These are phyloP conservation scores for Diplolepis rosae DNA, from an alignment of 2,888 invertebrate species.

Conservation along the genomic window DNA sequence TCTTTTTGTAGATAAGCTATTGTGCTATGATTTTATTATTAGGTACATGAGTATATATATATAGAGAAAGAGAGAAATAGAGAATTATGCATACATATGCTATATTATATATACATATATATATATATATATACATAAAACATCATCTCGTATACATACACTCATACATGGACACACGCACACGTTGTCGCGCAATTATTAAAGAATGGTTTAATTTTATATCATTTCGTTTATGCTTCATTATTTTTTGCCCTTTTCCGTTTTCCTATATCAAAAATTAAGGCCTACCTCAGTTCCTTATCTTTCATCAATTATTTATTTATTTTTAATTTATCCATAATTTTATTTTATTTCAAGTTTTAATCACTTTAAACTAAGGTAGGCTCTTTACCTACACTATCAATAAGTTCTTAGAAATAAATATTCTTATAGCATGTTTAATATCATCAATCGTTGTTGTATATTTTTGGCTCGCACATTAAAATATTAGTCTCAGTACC, in stretches of 20 bases:
- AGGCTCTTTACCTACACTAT: background rate
- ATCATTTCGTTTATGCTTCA: constrained; percentile 60
- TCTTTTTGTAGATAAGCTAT: constrained; percentile 60
- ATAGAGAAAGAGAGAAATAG: too few species aligned
- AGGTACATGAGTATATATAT: constrained; percentile 41
- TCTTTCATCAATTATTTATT: too few species aligned
- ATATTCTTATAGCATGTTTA: background rate
- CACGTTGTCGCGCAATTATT: constrained; percentile 60
- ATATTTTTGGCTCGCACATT: background rate
- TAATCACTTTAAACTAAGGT: too few species aligned
- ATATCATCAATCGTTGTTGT: background rate
- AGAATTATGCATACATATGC: constrained; percentile 27
- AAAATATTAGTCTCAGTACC: background rate
- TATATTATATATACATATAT: constrained; percentile 40
- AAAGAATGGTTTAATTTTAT: constrained; percentile 65
- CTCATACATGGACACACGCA: constrained; percentile 39
- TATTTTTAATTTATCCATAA: too few species aligned
- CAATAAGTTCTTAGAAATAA: background rate
- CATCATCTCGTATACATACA: constrained; percentile 7
- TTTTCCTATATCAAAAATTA: constrained; percentile 7
- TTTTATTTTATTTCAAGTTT: too few species aligned
- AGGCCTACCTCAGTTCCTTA: background rate
- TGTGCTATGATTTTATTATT: constrained; percentile 57
- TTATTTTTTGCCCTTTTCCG: constrained; percentile 42
- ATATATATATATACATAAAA: constrained; percentile 34